Evolutionary conservation across 1,140 invertebrate species (phyloP), one percentile per base, ranked within the genome.

Genomic region (Pectinophora gossypiella): DNA sequence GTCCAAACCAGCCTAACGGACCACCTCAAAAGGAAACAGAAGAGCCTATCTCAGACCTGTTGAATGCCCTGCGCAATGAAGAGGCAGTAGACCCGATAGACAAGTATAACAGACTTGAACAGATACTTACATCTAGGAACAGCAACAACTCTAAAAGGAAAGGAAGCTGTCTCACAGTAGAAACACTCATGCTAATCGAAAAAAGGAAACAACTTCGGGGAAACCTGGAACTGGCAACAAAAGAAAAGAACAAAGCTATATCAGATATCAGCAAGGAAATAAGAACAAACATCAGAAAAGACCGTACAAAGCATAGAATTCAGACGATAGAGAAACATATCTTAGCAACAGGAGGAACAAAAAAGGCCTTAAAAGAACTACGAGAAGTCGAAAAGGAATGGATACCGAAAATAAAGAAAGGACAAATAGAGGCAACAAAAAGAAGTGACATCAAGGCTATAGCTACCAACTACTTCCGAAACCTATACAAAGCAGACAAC

Each of bases 321-420:
- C n/a, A 36, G 20, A 48, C 9, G 3, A 4, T 44, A 15, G 42
- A 44, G 2, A 21, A 44, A 35, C 23, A 18, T 35, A 49, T 49
- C 19, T 5, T 10, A 45, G 15, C 18, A 21, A 36, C 21, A 19
- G 27, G 32, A 6, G 20, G 42, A n/a, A 20, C 15, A 36, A 21
- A 46, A 45, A 36, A 44, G 13, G 42, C 42, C 9, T 19, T 20
- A 9, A 50, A 20, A 40, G 18, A 12, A 40, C 35, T 50, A 19
- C 36, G 6, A 50, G 48, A 36, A 20, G 7, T 12, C 9, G 35
- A n/a, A 19, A 50, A 50, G 16, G 27, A 40, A 50, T 50, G 35
- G 35, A 50, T 40, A 16, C 20, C 27, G 3, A 36, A 50, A 50
- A 12, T 50, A 5, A 50, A 40, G 9, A 50, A 36, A 9, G 38